phyloP scores from a whole-genome alignment of 2,113 vertebrate species.

The Corydoras sp. region DNA sequence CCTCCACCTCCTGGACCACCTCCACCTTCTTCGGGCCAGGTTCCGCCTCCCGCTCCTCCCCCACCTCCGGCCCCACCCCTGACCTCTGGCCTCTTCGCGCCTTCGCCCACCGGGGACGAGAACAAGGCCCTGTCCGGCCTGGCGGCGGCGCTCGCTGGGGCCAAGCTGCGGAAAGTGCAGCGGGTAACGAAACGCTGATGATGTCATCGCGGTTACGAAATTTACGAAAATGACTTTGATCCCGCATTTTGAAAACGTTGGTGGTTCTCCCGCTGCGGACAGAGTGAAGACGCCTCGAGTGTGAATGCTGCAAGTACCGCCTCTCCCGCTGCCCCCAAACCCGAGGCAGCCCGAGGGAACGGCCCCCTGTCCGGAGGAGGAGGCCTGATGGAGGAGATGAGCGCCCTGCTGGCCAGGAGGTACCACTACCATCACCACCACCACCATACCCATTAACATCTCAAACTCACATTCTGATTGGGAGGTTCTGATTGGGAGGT shows the following conservation, averaged over 20 bases:
- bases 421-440: conserved; percentile 40
- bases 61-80: conserved; percentile 79
- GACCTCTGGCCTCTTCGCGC: conserved; percentile 77
- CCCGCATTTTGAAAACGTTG: too few species aligned
- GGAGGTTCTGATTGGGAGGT: too few species aligned
- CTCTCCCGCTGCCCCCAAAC: conserved; percentile 66
- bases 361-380: conserved; percentile 84
- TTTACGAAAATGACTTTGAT: neutral
- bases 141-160: conserved; percentile 89
- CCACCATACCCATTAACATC: too few species aligned
- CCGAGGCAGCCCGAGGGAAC: conserved; percentile 82
- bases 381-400: conserved; percentile 99
- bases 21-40: conserved; percentile 71
- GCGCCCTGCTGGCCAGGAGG: conserved; percentile 95
- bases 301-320: conserved; percentile 61
- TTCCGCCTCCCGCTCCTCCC: conserved; percentile 39
- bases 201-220: neutral
- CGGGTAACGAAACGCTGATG: conserved; percentile 71
- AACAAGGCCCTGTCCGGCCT: conserved; percentile 83
- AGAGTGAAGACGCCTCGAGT: conserved; percentile 79
- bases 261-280: conserved; percentile 4
- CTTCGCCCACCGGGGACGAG: conserved; percentile 70
- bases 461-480: too few species aligned
- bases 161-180: conserved; percentile 91
- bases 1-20: conserved; percentile 68